Conservation (phyloP, 2,113 vertebrate species). For the Suncus etruscus region DNA sequence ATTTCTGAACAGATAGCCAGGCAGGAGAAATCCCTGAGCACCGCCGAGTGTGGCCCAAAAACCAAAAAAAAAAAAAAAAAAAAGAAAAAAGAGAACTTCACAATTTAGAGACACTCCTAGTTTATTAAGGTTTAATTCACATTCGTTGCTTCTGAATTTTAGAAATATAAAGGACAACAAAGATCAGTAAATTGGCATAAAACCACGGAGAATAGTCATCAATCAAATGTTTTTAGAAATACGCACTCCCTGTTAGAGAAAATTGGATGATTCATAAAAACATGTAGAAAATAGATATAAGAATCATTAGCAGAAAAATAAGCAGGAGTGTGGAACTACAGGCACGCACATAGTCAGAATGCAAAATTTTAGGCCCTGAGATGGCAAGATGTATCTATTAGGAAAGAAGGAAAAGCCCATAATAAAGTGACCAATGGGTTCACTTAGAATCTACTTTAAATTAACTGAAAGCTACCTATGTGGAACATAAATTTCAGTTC, state of each 20-base stretch:
- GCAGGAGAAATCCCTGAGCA: too few relatives aligned
- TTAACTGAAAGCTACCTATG: neutral
- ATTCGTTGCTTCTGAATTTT: conserved; percentile 51
- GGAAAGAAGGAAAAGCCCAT: neutral
- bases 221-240: conserved; percentile 63
- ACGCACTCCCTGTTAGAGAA: neutral
- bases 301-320: conserved; percentile 12
- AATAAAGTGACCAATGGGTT: conserved; percentile 23
- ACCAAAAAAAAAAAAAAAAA: too few relatives aligned
- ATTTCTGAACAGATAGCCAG: too few relatives aligned
- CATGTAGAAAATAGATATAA: neutral
- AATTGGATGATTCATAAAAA: neutral
- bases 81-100: conserved; percentile 10
- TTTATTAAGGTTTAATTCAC: conserved; percentile 28
- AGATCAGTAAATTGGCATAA: conserved; percentile 31
- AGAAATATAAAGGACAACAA: conserved; percentile 65
- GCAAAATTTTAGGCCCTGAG: neutral
- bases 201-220: conserved; percentile 44
- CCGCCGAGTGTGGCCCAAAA: too few relatives aligned
- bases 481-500: conserved; percentile 4
- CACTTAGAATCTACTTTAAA: neutral
- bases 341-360: neutral
- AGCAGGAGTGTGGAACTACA: neutral
- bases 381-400: neutral
- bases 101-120: neutral